Evolutionary conservation across 2,888 invertebrate species (phyloP).

Genomic region (Macrostomum cliftonense): DNA sequence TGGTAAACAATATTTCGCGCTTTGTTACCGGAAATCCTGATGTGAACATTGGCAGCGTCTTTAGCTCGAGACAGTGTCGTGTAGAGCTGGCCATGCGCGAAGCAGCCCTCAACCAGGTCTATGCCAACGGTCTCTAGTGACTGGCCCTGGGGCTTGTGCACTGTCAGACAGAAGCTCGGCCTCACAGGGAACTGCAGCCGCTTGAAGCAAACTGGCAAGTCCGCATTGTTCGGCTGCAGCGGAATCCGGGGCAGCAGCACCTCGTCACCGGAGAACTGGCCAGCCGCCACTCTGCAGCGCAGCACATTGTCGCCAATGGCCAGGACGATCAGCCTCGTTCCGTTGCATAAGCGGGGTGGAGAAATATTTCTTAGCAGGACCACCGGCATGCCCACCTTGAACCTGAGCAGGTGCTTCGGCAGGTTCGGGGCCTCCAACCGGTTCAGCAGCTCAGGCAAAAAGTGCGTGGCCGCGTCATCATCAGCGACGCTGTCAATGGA

Average conservation of each 20-base stretch:
- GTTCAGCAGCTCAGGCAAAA: slow-evolving; percentile 13
- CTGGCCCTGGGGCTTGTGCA: background rate
- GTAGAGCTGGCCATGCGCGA: slow-evolving; percentile 12
- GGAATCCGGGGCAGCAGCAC: slow-evolving; percentile 7
- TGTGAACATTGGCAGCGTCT: too few relatives aligned
- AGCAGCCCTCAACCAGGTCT: slow-evolving; percentile 6
- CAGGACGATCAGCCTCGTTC: slow-evolving; percentile 11
- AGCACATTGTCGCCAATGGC: slow-evolving; percentile 4
- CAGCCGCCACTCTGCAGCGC: slow-evolving; percentile 7
- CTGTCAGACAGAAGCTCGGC: slow-evolving; percentile 10
- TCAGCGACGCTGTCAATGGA: slow-evolving; percentile 4
- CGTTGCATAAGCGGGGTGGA: slow-evolving; percentile 12
- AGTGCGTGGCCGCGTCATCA: slow-evolving; percentile 7
- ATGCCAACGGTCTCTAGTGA: slow-evolving; percentile 7
- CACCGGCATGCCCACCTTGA: slow-evolving; percentile 10
- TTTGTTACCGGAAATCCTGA: too few relatives aligned
- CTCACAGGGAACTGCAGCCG: slow-evolving; percentile 10
- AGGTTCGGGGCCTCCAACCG: slow-evolving; percentile 12
- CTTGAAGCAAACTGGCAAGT: slow-evolving; percentile 2
- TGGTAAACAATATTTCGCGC: too few relatives aligned
- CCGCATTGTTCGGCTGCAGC: too few relatives aligned
- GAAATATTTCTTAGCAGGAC: slow-evolving; percentile 13
- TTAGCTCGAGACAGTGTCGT: slow-evolving; percentile 2
- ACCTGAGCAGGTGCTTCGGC: slow-evolving; percentile 11
- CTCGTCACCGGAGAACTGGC: slow-evolving; percentile 7